A percentile compares a stretch with the other conserved stretches of the same genome.
Evolutionary conservation across 2,888 invertebrate species (phyloP).

Genomic region (Metallyticus violacea): DNA sequence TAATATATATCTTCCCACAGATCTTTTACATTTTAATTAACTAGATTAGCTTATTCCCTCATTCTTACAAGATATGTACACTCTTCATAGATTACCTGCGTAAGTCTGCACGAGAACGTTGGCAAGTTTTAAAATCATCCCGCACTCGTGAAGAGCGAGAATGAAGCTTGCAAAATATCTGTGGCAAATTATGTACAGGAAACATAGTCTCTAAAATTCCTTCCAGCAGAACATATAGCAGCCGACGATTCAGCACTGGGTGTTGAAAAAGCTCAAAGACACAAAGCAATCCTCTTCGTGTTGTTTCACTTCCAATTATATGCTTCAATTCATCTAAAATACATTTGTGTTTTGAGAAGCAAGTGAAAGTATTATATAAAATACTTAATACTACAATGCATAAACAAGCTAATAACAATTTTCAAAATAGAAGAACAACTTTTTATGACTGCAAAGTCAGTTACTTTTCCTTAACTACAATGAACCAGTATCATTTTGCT

Average conservation of each 20-base stretch:
- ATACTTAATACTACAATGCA: not conserved
- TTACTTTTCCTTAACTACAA: no score
- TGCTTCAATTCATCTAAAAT: constrained; percentile 80
- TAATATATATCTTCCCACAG: no score
- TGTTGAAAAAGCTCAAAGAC: constrained; percentile 88
- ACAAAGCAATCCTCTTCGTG: constrained; percentile 74
- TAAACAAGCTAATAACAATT: not conserved
- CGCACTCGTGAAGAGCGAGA: constrained; percentile 44
- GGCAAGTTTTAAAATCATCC: constrained; percentile 27
- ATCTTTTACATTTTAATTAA: no score
- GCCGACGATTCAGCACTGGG: constrained; percentile 76
- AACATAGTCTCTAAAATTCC: constrained; percentile 75
- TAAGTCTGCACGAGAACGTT: constrained; percentile 15
- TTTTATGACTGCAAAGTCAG: no score
- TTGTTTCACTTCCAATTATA: constrained; percentile 86
- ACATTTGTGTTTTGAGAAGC: not conserved
- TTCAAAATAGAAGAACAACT: no score
- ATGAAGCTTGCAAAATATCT: constrained; percentile 70
- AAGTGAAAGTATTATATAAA: not conserved
- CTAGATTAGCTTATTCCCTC: no score
- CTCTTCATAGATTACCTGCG: constrained; percentile 3
- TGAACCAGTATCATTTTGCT: no score
- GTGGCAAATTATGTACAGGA: constrained; percentile 71
- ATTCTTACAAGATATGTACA: no score
- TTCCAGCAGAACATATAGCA: constrained; percentile 81